Evolutionary conservation across 1,140 invertebrate genomes (phyloP).

Genomic region (Eueides isabella): DNA sequence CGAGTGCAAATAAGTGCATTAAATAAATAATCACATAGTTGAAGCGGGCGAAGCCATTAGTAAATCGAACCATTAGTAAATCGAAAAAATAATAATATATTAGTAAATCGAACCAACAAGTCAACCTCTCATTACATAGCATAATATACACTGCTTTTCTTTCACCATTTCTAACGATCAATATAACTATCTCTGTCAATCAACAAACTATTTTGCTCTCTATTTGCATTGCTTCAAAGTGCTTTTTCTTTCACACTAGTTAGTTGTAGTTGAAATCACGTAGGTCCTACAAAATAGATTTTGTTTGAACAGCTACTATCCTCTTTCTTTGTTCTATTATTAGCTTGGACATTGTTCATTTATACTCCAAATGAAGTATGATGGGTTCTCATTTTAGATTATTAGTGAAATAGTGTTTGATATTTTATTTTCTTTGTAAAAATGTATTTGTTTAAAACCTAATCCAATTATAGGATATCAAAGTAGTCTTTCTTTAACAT

Average conservation of each 20-base stretch:
- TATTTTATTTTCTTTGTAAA: neutral
- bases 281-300: conserved; percentile 3
- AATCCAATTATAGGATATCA: too few species aligned
- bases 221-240: neutral
- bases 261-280: neutral
- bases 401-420: neutral
- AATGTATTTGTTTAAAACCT: too few species aligned
- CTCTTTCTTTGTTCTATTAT: conserved; percentile 9
- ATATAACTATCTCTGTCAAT: neutral
- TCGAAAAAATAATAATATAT: too few species aligned
- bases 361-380: neutral
- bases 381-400: neutral
- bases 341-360: neutral
- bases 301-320: neutral
- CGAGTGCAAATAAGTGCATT: too few species aligned
- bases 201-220: neutral
- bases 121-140: neutral
- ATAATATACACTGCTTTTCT: neutral
- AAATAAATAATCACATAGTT: too few species aligned
- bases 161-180: neutral
- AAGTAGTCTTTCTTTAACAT: too few species aligned
- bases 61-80: too few species aligned
- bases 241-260: neutral
- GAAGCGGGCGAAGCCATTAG: too few species aligned
- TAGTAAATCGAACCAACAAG: neutral